A percentile compares a stretch with the other conserved stretches of the same genome.
Evolutionary conservation across 2,113 vertebrate genomes (phyloP).

Genomic region (Chelonoidis abingdonii): DNA sequence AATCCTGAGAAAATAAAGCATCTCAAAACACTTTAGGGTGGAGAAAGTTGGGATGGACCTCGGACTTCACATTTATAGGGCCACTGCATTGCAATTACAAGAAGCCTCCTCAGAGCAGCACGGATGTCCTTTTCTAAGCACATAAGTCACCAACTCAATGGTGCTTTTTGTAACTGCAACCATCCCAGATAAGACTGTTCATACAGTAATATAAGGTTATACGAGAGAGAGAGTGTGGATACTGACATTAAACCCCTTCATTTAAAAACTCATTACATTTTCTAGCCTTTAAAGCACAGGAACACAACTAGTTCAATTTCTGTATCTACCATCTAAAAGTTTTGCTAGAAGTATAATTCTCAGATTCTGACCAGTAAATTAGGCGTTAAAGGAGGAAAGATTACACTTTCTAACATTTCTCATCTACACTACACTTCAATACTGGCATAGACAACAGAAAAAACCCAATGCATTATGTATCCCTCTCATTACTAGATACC

Average conservation of each 20-base stretch:
- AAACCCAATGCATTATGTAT: constrained; percentile 14
- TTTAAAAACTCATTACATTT: constrained; percentile 28
- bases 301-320: constrained; percentile 7
- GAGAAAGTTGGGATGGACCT: background rate
- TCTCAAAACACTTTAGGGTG: background rate
- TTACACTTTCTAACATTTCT: constrained; percentile 9
- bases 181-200: background rate
- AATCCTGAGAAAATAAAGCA: background rate
- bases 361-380: constrained; percentile 52
- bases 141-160: background rate
- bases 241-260: background rate
- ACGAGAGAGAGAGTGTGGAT: background rate
- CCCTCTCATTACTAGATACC: background rate
- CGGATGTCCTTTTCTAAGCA: background rate
- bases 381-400: constrained; percentile 18
- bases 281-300: background rate
- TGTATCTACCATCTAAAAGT: constrained; percentile 41
- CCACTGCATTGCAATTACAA: background rate
- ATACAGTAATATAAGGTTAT: background rate
- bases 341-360: constrained; percentile 54
- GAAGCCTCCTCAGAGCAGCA: background rate
- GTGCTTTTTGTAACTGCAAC: background rate
- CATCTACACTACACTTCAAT: constrained; percentile 31
- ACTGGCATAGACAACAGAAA: constrained; percentile 56
- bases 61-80: background rate